phyloP scores from a whole-genome alignment of 1,140 invertebrate species.

The Nomia melanderi region DNA sequence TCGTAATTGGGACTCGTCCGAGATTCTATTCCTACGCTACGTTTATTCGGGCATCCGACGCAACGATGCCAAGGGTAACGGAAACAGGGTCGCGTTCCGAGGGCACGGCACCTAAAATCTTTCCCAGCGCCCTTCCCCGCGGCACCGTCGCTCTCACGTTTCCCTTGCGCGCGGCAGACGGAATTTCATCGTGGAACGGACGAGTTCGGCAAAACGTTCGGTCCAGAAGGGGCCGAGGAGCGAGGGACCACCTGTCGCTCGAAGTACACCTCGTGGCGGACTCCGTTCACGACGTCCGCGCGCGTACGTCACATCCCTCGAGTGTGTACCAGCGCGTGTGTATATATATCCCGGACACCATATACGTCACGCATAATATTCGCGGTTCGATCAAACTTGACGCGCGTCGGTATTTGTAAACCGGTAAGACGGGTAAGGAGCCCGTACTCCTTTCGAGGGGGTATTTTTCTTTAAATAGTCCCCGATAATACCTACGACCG shows the following conservation, averaged over 20 bases:
- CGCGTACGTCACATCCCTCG: conserved; percentile 40
- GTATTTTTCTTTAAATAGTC: conserved; percentile 47
- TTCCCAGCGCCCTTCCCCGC: no score
- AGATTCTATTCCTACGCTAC: no score
- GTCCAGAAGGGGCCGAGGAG: conserved; percentile 48
- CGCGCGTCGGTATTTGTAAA: conserved; percentile 51
- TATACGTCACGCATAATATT: conserved; percentile 56
- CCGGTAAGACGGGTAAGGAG: conserved; percentile 41
- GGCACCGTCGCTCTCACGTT: no score
- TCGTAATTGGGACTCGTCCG: no score
- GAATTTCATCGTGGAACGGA: conserved; percentile 49
- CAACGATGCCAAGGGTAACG: no score
- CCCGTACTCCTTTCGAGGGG: conserved; percentile 20
- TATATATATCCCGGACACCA: conserved; percentile 41
- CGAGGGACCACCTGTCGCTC: conserved; percentile 64
- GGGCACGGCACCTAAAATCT: no score
- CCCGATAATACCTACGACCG: conserved; percentile 23
- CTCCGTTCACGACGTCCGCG: conserved; percentile 44
- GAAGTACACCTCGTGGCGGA: conserved; percentile 38
- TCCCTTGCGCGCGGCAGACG: conserved; percentile 36
- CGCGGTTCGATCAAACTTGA: conserved; percentile 59
- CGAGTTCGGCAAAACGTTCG: conserved; percentile 56
- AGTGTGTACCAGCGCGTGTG: background rate
- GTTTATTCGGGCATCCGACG: no score
- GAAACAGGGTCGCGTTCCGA: no score